These are phyloP conservation scores for Rhingia rostrata DNA, from an alignment of 2,888 invertebrate genomes.

Conservation along the genomic window DNA sequence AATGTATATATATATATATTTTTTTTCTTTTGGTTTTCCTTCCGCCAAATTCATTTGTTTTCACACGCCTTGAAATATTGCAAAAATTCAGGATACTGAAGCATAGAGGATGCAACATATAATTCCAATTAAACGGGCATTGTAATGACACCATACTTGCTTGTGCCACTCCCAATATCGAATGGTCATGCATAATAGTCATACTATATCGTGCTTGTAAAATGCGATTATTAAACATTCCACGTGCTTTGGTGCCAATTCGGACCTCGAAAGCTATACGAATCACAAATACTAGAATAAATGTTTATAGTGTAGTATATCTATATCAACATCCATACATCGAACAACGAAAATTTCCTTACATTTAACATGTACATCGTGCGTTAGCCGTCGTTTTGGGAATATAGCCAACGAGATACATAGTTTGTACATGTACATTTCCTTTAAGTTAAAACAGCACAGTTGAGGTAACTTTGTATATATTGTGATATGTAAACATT, in stretches of 20 bases:
- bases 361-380: constrained; percentile 16
- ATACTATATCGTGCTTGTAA: constrained; percentile 8
- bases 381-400: constrained; percentile 16
- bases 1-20: too few relatives aligned
- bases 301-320: not conserved
- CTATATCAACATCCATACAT: too few relatives aligned
- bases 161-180: constrained; percentile 15
- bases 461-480: too few relatives aligned
- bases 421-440: not conserved
- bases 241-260: constrained; percentile 56
- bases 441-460: too few relatives aligned
- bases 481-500: too few relatives aligned
- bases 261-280: not conserved
- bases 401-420: constrained; percentile 3
- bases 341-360: not conserved
- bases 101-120: too few relatives aligned
- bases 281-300: not conserved
- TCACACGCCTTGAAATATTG: too few relatives aligned
- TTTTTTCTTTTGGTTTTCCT: too few relatives aligned
- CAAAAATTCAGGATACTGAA: too few relatives aligned
- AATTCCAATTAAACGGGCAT: too few relatives aligned
- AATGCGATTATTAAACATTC: constrained; percentile 34
- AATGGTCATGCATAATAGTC: not conserved
- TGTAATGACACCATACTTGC: not conserved
- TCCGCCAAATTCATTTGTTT: too few relatives aligned